Conservation (phyloP, 2,797 vertebrate species). For the Agapornis canus region DNA sequence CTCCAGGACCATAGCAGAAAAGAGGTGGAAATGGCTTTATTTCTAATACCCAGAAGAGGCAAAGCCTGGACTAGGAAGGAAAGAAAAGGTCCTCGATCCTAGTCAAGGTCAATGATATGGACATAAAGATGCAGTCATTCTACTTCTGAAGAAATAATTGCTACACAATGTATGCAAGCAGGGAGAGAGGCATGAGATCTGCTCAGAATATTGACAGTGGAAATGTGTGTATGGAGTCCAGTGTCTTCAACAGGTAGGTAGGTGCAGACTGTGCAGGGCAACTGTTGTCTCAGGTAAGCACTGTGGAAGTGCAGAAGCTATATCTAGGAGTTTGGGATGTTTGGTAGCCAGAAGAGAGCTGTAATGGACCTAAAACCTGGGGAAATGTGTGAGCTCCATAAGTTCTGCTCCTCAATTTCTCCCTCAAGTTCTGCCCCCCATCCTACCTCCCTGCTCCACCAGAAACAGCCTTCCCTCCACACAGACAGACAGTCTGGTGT, state of each 20-base stretch:
- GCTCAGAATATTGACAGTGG: neutral
- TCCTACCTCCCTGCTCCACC: too few species aligned
- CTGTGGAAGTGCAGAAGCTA: neutral
- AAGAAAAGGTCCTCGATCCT: neutral
- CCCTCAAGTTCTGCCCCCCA: neutral
- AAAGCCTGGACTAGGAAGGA: neutral
- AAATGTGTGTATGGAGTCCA: neutral
- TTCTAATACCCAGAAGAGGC: neutral
- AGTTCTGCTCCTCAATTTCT: neutral
- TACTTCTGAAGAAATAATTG: neutral
- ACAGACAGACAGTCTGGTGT: neutral
- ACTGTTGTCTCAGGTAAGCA: neutral
- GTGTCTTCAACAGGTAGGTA: rapidly evolving
- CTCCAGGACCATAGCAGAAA: rapidly evolving
- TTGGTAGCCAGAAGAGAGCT: neutral
- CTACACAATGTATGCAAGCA: neutral
- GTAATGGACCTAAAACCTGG: neutral
- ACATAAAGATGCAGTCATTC: neutral
- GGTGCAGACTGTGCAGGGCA: neutral
- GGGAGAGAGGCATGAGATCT: too few species aligned
- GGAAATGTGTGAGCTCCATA: neutral
- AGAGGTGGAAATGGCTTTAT: neutral
- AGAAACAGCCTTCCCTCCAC: too few species aligned
- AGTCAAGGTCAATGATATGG: neutral
- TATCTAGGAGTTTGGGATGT: neutral